Base-by-base conservation (phyloP, 1,140 invertebrate species). In the Belonocnema kinseyi region DNA sequence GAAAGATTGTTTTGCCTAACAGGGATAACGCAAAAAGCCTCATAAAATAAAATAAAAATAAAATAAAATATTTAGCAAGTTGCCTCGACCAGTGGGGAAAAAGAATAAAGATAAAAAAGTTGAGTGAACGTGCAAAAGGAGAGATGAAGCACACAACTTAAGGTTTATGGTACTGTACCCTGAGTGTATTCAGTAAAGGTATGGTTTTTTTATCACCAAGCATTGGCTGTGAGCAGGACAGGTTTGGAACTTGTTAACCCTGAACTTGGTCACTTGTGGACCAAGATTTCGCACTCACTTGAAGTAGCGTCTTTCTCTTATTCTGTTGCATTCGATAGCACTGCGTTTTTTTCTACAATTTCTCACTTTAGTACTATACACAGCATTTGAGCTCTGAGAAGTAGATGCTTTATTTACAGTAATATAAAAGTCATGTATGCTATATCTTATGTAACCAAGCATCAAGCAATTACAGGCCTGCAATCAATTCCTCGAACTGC, bases 241-340 rank as follows among this genome's bases (percentile, higher is more conserved):
- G 50, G 76, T 73, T 78, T 78, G 46, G 21, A 79, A 75, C 81
- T 78, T 50, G 81, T 74, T 79, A 58, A 70, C 75, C 80, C 80
- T 81, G 82, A 81, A 81, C 80, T 79, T 79, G 80, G 56, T 74
- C 70, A 50, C 70, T 10, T 12, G 26, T 61, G 58, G 58, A 33
- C 58, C 58, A 26, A 61, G 21, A 66, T 54, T 52, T 74, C 50
- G 58, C 58, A 61, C 58, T 61, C 26, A 61, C 33, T 61, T 61
- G 58, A 61, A 54, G 33, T 6, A 26, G 58, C 14, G 19, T 61
- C 19, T 26, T 26, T 61, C 26, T 61, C 17, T 26, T 54, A 26
- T 26, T 61, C 26, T 61, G 8, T 56, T 56, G 17, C 17, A 21
- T 56, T 56, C n/a, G 3, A 13, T 21, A 56, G 13, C 11, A 19